These are phyloP conservation scores for Nomada flava DNA, from an alignment of 2,888 invertebrate genomes.

Conservation along the genomic window DNA sequence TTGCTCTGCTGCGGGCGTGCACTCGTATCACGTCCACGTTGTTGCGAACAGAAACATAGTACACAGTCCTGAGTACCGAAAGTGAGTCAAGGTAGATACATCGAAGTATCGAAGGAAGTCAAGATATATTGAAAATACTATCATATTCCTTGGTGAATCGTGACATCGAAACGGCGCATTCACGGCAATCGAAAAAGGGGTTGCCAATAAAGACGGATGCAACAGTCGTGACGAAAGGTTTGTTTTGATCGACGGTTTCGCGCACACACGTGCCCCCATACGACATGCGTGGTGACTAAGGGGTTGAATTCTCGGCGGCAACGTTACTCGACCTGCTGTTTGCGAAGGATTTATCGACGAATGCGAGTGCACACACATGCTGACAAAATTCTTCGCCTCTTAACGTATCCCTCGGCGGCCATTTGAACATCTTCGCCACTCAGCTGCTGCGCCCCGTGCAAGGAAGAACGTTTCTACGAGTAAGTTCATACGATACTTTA, in stretches of 20 bases:
- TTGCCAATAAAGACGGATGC: slow-evolving; percentile 19
- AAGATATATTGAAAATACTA: background rate
- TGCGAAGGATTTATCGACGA: slow-evolving; percentile 1
- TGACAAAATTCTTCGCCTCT: slow-evolving; percentile 19
- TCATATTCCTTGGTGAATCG: too few relatives aligned
- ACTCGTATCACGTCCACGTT: slow-evolving; percentile 36
- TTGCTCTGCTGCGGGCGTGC: slow-evolving; percentile 48
- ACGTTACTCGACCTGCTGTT: background rate
- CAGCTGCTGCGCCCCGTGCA: background rate
- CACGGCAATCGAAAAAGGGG: background rate
- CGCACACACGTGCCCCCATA: slow-evolving; percentile 13
- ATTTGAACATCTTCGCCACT: slow-evolving; percentile 43
- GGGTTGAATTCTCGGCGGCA: background rate
- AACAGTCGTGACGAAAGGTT: slow-evolving; percentile 18
- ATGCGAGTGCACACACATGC: slow-evolving; percentile 58
- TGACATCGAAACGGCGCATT: too few relatives aligned
- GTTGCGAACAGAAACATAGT: background rate
- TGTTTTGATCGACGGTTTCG: slow-evolving; percentile 42
- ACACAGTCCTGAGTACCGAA: background rate
- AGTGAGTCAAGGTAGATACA: background rate
- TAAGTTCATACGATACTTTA: slow-evolving; percentile 35
- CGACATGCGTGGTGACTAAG: slow-evolving; percentile 30
- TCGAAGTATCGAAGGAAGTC: background rate
- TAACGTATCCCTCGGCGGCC: slow-evolving; percentile 58
- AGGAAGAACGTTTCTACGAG: slow-evolving; percentile 12